Conservation (phyloP, 2,113 vertebrate genomes). For the Ctenomys sociabilis region DNA sequence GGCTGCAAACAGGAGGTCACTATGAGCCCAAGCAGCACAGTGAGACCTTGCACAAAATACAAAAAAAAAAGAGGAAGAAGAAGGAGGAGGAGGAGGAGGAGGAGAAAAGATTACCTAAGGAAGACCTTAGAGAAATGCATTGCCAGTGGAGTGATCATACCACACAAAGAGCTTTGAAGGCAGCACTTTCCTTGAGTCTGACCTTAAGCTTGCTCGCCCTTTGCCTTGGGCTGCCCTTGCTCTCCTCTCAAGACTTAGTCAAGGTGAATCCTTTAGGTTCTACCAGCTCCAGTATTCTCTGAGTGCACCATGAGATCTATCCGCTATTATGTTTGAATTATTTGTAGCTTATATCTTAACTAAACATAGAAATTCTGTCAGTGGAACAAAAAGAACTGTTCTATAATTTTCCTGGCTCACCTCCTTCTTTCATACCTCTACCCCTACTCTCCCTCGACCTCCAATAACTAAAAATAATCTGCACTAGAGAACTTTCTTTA, state of each 20-base stretch:
- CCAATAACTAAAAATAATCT: neutral
- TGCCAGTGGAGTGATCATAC: neutral
- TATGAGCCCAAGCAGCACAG: too few relatives aligned
- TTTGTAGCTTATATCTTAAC: conserved; percentile 10
- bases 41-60: too few relatives aligned
- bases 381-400: neutral
- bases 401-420: neutral
- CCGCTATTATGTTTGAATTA: neutral
- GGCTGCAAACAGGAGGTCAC: too few relatives aligned
- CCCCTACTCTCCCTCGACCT: neutral
- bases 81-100: too few relatives aligned
- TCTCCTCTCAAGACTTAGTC: neutral
- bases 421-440: neutral
- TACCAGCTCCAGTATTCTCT: neutral
- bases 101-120: neutral
- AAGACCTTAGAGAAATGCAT: neutral
- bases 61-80: too few relatives aligned
- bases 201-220: neutral
- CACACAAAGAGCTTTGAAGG: neutral
- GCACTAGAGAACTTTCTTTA: neutral
- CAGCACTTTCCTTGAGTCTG: neutral
- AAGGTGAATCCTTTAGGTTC: neutral
- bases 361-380: neutral
- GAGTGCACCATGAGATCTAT: neutral
- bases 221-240: neutral